These are phyloP conservation scores for Artibeus jamaicensis DNA, from an alignment of 2,797 vertebrate species.

Conservation along the genomic window DNA sequence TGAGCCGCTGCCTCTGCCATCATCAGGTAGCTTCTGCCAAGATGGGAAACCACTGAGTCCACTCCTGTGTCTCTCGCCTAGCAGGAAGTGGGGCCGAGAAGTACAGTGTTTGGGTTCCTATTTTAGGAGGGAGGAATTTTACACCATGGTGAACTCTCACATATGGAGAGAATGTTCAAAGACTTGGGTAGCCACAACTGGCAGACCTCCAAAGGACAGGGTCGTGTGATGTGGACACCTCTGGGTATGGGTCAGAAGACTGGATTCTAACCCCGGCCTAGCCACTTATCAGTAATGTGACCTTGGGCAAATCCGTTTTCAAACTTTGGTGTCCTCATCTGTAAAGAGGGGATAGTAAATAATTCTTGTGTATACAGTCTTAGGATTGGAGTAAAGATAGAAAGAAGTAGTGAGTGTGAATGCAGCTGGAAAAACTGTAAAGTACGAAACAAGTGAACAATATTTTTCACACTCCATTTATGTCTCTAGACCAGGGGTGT, in stretches of 20 bases:
- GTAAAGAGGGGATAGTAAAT: neutral
- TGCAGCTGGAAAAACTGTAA: neutral
- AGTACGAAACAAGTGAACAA: neutral
- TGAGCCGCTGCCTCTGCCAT: neutral
- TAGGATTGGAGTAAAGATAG: slow-evolving; percentile 20
- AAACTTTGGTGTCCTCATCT: neutral
- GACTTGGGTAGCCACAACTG: slow-evolving; percentile 6
- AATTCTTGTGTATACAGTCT: neutral
- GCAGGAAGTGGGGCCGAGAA: neutral
- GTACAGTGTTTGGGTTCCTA: slow-evolving; percentile 5
- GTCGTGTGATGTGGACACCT: neutral
- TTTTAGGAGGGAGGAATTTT: slow-evolving; percentile 52
- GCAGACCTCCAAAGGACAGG: slow-evolving; percentile 10
- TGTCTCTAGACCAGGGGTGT: neutral
- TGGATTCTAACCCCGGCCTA: neutral
- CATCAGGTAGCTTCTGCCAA: neutral
- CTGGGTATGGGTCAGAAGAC: slow-evolving; percentile 10
- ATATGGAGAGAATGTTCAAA: slow-evolving; percentile 41
- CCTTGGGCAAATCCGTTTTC: slow-evolving; percentile 13
- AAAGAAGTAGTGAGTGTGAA: neutral
- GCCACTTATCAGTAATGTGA: neutral
- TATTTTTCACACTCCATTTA: neutral
- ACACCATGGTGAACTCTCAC: slow-evolving; percentile 3
- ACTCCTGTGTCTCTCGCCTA: neutral
- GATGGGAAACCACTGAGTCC: neutral